Conservation (phyloP, 2,797 vertebrate species). For the Brachymystax lenok region DNA sequence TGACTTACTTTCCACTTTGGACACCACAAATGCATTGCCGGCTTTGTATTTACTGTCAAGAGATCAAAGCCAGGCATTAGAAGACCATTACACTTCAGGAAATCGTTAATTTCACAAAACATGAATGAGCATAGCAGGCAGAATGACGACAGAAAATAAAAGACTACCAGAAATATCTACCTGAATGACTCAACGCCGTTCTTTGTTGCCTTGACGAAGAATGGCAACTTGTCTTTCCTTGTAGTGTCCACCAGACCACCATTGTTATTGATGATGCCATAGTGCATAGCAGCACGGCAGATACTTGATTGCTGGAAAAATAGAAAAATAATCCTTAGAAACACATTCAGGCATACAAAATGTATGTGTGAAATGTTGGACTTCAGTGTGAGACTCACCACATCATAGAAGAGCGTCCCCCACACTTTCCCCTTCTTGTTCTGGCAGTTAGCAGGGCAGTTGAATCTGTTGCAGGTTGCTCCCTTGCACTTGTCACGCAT, state of each 20-base stretch:
- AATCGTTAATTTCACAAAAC: not conserved
- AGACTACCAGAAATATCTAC: constrained; percentile 61
- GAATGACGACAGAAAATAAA: not conserved
- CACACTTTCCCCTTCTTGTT: constrained; percentile 83
- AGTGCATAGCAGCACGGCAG: constrained; percentile 91
- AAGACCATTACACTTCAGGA: not conserved
- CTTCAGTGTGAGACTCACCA: constrained; percentile 78
- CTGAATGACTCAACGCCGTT: constrained; percentile 87
- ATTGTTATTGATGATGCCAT: constrained; percentile 84
- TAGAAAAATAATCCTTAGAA: not conserved
- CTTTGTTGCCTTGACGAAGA: constrained; percentile 85
- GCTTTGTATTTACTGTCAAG: constrained; percentile 88
- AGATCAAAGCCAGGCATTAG: not conserved
- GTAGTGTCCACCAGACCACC: constrained; percentile 91
- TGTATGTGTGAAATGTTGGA: not conserved
- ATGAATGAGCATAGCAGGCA: constrained; percentile 2
- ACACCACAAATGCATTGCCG: constrained; percentile 87
- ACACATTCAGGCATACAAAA: not conserved
- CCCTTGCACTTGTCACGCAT: constrained; percentile 95
- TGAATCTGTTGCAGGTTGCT: constrained; percentile 92
- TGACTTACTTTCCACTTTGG: constrained; percentile 85
- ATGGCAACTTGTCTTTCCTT: constrained; percentile 83
- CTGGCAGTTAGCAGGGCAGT: constrained; percentile 89
- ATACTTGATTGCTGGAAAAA: constrained; percentile 89
- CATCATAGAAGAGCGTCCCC: constrained; percentile 91